Evolutionary conservation across 2,113 vertebrate genomes (phyloP).

Genomic region (Delphinapterus leucas): DNA sequence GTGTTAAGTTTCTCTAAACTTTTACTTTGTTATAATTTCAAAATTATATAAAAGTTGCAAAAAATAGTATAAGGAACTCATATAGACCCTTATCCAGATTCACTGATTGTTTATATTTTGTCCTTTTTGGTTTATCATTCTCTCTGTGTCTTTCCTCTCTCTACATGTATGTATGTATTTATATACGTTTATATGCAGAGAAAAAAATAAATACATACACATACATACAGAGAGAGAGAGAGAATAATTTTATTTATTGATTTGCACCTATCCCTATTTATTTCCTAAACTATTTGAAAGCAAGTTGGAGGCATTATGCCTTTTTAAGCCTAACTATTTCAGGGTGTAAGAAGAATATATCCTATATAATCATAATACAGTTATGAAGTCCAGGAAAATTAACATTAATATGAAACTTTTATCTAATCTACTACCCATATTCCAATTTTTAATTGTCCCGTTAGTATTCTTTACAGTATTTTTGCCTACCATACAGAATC

Average conservation of each 20-base stretch:
- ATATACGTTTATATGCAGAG: neutral
- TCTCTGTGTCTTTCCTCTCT: neutral
- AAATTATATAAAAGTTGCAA: conserved; percentile 20
- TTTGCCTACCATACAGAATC: neutral
- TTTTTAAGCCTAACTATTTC: neutral
- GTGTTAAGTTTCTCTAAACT: conserved; percentile 25
- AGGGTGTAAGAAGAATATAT: neutral
- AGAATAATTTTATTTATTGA: neutral
- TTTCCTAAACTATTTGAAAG: neutral
- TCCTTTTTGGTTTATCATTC: neutral
- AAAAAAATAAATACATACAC: neutral
- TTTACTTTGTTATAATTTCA: conserved; percentile 15
- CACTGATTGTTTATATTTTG: neutral
- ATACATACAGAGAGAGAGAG: neutral
- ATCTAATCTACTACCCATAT: neutral
- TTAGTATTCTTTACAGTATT: neutral
- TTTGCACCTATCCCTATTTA: neutral
- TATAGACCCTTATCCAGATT: neutral
- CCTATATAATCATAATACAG: neutral
- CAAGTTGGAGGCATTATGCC: neutral
- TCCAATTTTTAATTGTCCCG: neutral
- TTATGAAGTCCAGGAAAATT: neutral
- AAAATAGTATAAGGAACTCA: neutral
- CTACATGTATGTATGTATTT: neutral
- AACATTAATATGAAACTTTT: neutral